A percentile compares a stretch with the other conserved stretches of the same genome.
These are phyloP conservation scores for Strix aluco DNA, from an alignment of 2,113 vertebrate genomes.

Conservation along the genomic window DNA sequence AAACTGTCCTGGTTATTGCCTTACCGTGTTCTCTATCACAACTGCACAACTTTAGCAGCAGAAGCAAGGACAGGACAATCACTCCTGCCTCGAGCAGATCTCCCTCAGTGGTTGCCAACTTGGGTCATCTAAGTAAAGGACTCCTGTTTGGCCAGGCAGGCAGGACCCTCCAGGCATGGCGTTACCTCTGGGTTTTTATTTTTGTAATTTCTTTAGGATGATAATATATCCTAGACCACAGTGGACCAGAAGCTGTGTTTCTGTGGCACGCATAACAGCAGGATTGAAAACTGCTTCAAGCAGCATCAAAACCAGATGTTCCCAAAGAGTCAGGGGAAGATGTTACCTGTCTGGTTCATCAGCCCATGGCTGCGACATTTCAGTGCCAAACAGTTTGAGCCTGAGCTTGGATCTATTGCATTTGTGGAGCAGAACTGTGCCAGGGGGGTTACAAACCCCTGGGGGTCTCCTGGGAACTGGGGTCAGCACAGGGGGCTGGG, in stretches of 20 bases:
- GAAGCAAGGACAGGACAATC: accelerated
- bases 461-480: neutral
- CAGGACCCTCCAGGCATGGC: neutral
- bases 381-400: neutral
- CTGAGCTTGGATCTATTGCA: neutral
- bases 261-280: accelerated
- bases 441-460: neutral
- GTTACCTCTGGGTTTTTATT: neutral
- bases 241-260: neutral
- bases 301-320: neutral
- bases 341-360: neutral
- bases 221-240: neutral
- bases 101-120: neutral
- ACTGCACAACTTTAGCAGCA: neutral
- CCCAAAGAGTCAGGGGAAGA: neutral
- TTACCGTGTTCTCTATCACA: neutral
- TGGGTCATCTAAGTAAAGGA: neutral
- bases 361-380: neutral
- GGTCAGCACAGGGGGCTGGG: neutral
- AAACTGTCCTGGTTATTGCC: neutral
- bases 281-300: neutral
- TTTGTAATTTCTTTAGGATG: neutral
- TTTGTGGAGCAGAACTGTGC: neutral
- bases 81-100: accelerated
- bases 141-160: neutral